phyloP scores from a whole-genome alignment of 1,140 invertebrate genomes.

The Doryteuthis pealeii region DNA sequence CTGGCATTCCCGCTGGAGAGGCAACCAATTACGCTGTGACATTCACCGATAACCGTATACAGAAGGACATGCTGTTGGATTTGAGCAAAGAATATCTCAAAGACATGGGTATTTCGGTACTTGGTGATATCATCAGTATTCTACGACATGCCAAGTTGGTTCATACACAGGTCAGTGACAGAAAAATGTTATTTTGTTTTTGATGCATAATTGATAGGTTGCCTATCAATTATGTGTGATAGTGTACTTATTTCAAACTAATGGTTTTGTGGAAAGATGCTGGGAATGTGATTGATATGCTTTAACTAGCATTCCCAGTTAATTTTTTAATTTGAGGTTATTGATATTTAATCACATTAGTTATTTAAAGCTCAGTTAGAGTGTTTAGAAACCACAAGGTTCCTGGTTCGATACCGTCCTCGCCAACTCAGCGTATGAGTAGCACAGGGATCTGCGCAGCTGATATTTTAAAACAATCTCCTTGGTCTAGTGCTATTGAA shows the following conservation, averaged over 20 bases:
- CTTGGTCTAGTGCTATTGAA: no score
- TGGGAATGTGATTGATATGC: no score
- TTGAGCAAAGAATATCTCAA: constrained; percentile 79
- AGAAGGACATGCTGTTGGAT: constrained; percentile 78
- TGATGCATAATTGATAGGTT: constrained; percentile 13
- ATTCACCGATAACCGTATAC: constrained; percentile 81
- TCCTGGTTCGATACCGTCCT: no score
- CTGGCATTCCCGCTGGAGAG: constrained; percentile 74
- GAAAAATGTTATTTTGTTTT: constrained; percentile 19
- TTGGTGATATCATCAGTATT: constrained; percentile 84
- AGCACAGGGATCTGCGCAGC: no score
- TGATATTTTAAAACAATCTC: no score
- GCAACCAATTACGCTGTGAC: constrained; percentile 77
- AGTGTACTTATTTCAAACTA: neutral
- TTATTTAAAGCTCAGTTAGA: no score
- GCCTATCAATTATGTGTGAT: neutral
- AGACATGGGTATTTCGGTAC: constrained; percentile 79
- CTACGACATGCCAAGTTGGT: constrained; percentile 78
- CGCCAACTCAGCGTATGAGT: no score
- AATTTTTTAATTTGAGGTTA: no score
- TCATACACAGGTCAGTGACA: constrained; percentile 65
- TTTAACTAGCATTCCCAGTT: no score
- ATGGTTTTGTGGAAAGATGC: no score
- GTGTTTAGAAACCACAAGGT: no score
- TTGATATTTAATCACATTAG: no score